Evolutionary conservation across 2,888 invertebrate genomes (phyloP).

Genomic region (Dermolepida albohirtum): DNA sequence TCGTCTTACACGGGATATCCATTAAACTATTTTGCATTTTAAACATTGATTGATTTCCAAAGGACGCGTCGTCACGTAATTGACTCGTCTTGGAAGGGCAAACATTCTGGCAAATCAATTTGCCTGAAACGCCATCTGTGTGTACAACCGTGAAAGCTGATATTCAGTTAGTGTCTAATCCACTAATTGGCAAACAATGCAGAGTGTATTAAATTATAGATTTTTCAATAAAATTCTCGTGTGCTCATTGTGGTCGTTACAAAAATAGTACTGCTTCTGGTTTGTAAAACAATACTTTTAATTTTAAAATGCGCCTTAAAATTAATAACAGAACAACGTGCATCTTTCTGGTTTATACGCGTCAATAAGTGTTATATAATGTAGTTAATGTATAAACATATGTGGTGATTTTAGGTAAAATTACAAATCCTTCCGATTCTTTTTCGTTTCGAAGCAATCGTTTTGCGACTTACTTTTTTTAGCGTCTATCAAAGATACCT

Average conservation of each 20-base stretch:
- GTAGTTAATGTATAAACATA: too few species aligned
- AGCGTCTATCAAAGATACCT: too few species aligned
- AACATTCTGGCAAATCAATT: constrained; percentile 35
- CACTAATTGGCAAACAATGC: constrained; percentile 43
- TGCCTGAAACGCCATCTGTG: constrained; percentile 32
- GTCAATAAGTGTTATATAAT: too few species aligned
- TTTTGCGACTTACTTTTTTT: too few species aligned
- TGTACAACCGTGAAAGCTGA: constrained; percentile 26
- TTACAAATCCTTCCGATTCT: too few species aligned
- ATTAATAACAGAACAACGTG: too few species aligned
- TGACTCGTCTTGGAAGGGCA: constrained; percentile 28
- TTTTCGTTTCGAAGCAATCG: too few species aligned
- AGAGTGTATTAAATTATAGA: constrained; percentile 44
- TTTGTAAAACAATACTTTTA: too few species aligned
- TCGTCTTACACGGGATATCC: too few species aligned
- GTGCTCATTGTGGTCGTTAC: not conserved
- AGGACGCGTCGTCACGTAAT: constrained; percentile 19
- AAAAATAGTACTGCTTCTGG: not conserved
- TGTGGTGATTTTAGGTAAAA: too few species aligned
- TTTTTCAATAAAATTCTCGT: constrained; percentile 41
- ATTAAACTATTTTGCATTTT: constrained; percentile 1
- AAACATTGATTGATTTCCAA: constrained; percentile 22
- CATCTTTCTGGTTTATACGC: too few species aligned
- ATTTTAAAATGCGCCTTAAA: too few species aligned
- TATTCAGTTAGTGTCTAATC: constrained; percentile 34